Evolutionary conservation across 2,113 vertebrate genomes (phyloP), one percentile per base, ranked within the genome.

Genomic region (Tretioscincus oriximinensis): DNA sequence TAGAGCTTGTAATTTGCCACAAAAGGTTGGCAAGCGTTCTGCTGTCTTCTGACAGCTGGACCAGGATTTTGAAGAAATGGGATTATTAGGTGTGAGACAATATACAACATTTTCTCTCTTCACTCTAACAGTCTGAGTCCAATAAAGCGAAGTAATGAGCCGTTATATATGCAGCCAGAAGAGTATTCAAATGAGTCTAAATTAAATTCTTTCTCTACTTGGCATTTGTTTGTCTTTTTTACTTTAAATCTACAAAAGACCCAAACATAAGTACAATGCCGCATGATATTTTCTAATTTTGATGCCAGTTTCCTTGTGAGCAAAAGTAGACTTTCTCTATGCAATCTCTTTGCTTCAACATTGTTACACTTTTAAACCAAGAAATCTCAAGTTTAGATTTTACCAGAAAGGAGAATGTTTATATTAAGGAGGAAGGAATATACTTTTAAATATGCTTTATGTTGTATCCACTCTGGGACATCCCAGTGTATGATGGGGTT

Each of bases 1-100:
- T 72, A 69, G 76, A 47, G 81, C 79, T 73, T 66, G 47, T 77
- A 78, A 83, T 83, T 73, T 66, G 60, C 68, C 69, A 35, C 61
- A 66, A 77, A 83, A 78, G 49, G 47, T 24, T 73, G 68, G 68
- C 24, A 45, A 45, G 20, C 58, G 14, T 41, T 72, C 49, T 45
- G 65, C 58, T 64, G 61, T 41, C 69, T 78, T 83, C 29, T 58
- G 61, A 83, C 45, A 77, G n/a, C 14, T 26, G 7, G 22, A 72
- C 45, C 68, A 58, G 47, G 72, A 73, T 28, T 73, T 28, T 24
- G 18, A 58, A 18, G 61, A 83, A 58, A 73, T 51, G 7, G 31
- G 22, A 66, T 73, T 22, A 41, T 20, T 51, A 45, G 60, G 51
- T 45, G 26, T 14, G 10, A 79, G 51, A 60, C 24, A 70, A 28